Percentiles rank a stretch among this genome's conserved stretches.
phyloP scores from a whole-genome alignment of 1,140 invertebrate species.

The Linepithema humile region DNA sequence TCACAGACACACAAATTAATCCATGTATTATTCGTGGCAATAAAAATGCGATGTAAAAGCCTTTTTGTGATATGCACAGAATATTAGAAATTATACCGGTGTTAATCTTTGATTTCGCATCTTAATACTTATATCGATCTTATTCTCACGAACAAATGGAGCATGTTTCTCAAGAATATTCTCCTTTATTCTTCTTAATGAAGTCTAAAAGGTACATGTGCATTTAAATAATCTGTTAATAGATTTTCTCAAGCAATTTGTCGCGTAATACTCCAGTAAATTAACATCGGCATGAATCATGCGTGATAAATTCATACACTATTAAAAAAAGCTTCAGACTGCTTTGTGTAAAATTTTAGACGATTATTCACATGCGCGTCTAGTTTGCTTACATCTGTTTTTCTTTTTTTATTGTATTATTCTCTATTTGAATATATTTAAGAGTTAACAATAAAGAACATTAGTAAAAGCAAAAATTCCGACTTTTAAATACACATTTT shows the following conservation, averaged over 20 bases:
- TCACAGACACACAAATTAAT: too few species aligned
- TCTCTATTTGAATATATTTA: background rate
- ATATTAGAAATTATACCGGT: too few species aligned
- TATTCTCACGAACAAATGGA: background rate
- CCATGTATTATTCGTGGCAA: too few species aligned
- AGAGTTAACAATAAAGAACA: background rate
- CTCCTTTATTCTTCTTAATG: background rate
- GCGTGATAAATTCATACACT: conserved; percentile 61
- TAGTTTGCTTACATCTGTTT: background rate
- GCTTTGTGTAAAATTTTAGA: conserved; percentile 44
- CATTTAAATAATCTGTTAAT: background rate
- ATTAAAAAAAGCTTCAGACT: conserved; percentile 52
- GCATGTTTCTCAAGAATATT: background rate
- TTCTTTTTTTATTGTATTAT: background rate
- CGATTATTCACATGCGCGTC: background rate
- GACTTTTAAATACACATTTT: too few species aligned
- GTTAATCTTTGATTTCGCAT: too few species aligned
- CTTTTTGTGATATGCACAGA: too few species aligned
- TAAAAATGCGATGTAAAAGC: too few species aligned
- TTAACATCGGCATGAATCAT: background rate
- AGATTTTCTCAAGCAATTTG: background rate
- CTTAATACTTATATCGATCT: background rate
- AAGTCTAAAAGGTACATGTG: background rate
- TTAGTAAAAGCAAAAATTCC: too few species aligned
- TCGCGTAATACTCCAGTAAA: background rate